Percentiles rank a stretch among this genome's conserved stretches.
Evolutionary conservation across 1,140 invertebrate species (phyloP).

Genomic region (Triops cancriformis): DNA sequence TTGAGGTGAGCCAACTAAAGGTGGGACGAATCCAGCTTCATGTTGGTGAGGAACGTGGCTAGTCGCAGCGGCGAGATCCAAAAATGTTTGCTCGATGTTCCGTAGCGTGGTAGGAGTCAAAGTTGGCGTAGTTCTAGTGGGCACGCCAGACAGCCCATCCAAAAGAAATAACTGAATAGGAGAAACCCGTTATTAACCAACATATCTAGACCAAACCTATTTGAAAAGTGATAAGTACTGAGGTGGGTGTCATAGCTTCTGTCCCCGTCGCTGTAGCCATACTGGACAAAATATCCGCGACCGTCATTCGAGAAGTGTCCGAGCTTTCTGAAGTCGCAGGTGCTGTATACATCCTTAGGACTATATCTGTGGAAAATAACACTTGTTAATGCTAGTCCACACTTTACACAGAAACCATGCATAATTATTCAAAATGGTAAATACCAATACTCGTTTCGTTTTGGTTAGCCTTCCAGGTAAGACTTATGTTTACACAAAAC

Average conservation of each 20-base stretch:
- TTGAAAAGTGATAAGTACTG: background rate
- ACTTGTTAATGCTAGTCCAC: background rate
- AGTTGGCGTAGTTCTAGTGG: slow-evolving; percentile 80
- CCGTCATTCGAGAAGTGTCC: slow-evolving; percentile 21
- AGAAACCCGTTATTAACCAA: slow-evolving; percentile 33
- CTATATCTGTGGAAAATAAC: background rate
- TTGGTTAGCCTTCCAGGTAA: too few species aligned
- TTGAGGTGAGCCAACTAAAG: slow-evolving; percentile 50
- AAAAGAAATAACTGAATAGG: slow-evolving; percentile 63
- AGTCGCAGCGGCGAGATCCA: slow-evolving; percentile 51
- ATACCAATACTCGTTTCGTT: too few species aligned
- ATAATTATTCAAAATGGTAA: too few species aligned
- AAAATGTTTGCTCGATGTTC: slow-evolving; percentile 72
- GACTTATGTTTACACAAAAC: background rate
- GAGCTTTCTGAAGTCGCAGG: slow-evolving; percentile 19
- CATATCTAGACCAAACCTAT: background rate
- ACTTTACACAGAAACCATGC: too few species aligned
- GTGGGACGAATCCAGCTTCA: slow-evolving; percentile 85
- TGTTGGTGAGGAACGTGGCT: slow-evolving; percentile 56
- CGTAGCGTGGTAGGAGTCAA: slow-evolving; percentile 85
- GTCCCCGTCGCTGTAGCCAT: slow-evolving; percentile 23
- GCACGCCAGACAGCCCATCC: slow-evolving; percentile 73
- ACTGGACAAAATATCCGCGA: slow-evolving; percentile 27
- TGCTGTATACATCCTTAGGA: slow-evolving; percentile 17
- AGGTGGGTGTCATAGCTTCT: slow-evolving; percentile 26